Evolutionary conservation across 1,140 invertebrate genomes (phyloP), one percentile per base, ranked within the genome.

Genomic region (Nebria ingens): DNA sequence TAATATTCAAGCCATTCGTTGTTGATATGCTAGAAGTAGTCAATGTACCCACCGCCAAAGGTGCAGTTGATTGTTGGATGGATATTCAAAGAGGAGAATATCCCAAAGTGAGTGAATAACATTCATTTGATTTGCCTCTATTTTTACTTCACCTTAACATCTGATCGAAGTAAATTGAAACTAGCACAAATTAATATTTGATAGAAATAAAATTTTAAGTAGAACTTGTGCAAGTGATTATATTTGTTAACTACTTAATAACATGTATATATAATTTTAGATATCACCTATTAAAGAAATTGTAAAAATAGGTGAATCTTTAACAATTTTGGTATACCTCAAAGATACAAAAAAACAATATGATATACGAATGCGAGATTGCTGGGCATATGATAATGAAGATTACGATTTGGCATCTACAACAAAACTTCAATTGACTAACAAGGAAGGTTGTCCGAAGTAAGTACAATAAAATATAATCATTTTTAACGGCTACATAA

Each of bases 41-140:
- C 34, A 80, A 81, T 1, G 81, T 85, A 1, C 76, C 81, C 12
- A 79, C 81, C 1, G 71, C 74, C 0, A 74, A 72, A 21, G 79
- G 80, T 2, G 76, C 78, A 1, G 74, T 87, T 0, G 80, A 85
- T 60, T 86, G 84, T 68, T 87, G 84, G 84, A 87, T 87, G 84
- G 84, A 86, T 59, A 85, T 87, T 55, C 81, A 84, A 56, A 75
- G 76, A 57, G 85, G 85, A 61, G 68, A 75, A 53, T 85, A 79
- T 63, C 83, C 83, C 29, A 80, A 82, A 65, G 79, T 83, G 68
- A 74, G 40, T 12, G 17, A 21, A 19, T 17, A 12, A 11, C 15
- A 45, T 29, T 29, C 25, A 29, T 6, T 29, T 29, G 25, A 29
- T 29, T 29, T 29, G 13, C 13, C 13, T 29, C 4, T 29, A 29